A percentile compares a stretch with the other conserved stretches of the same genome.
Evolutionary conservation across 2,888 invertebrate genomes (phyloP).

Genomic region (Uloborus plumipes): DNA sequence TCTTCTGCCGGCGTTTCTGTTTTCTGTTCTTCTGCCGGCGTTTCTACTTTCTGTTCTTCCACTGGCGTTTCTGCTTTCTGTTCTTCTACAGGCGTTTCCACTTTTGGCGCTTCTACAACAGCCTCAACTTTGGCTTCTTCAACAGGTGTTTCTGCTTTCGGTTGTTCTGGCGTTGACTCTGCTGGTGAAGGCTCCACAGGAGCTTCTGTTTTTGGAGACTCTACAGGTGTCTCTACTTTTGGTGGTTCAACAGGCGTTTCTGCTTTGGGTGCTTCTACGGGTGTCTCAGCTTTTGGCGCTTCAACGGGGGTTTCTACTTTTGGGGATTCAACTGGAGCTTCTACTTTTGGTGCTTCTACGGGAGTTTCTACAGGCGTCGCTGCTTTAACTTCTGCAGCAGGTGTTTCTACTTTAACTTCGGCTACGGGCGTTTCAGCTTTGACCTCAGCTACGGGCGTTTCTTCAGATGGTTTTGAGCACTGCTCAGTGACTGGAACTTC

Average conservation of each 20-base stretch:
- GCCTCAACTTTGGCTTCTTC: not conserved
- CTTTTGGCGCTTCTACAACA: conserved; percentile 5
- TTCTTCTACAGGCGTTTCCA: conserved; percentile 19
- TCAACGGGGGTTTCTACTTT: not conserved
- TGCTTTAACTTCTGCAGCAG: conserved; percentile 7
- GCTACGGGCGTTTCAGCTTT: not conserved
- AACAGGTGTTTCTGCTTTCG: no score
- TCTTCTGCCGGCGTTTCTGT: conserved; percentile 10
- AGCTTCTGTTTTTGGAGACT: not conserved
- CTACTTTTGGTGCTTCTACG: no score
- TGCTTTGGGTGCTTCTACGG: conserved; percentile 7
- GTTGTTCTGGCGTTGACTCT: not conserved
- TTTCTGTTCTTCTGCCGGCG: conserved; percentile 1
- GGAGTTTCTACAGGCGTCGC: not conserved
- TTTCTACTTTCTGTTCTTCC: not conserved
- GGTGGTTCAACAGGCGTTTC: not conserved
- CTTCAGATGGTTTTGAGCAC: not conserved
- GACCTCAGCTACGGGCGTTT: not conserved
- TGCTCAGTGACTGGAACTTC: conserved; percentile 13
- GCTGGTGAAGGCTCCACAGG: not conserved
- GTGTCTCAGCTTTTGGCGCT: conserved; percentile 13
- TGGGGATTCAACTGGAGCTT: not conserved
- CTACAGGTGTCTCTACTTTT: conserved; percentile 13
- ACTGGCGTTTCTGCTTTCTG: not conserved
- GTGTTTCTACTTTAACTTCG: not conserved